Evolutionary conservation across 2,797 vertebrate genomes (phyloP), one percentile per base, ranked within the genome.

Genomic region (Yasuhikotakia modesta): DNA sequence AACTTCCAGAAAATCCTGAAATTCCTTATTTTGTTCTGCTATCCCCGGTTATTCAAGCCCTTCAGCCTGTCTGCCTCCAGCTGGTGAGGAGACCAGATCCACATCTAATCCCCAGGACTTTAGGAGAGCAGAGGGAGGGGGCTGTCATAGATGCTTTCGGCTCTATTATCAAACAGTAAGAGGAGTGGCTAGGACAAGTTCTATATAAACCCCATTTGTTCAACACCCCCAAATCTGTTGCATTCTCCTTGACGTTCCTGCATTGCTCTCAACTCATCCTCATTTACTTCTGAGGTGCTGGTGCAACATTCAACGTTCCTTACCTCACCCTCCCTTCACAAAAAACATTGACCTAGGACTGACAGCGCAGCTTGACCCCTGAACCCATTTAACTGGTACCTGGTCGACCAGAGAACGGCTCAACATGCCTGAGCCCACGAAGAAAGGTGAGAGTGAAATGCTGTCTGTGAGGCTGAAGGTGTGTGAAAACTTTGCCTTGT

Each of bases 341-440:
- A 69, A 27, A 46, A 7, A 80, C 46, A n/a, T 21, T 70, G 76
- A 61, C 22, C 55, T 13, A 63, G 68, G 68, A 66, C 67, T 73
- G 65, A 61, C 19, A 35, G 79, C 87, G 82, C 73, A 87, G 79
- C 77, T 85, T 82, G 75, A 79, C 55, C 67, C 82, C 63, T 60
- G 85, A 76, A 50, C 53, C 63, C 71, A 73, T 52, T 8, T 73
- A 79, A 71, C 83, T 85, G 71, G 57, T 86, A 88, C 84, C 86
- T 79, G 82, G 86, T 91, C 79, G 86, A 88, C 89, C 91, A 87
- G 90, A 89, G 87, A 87, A 72, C 81, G 90, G 90, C 90, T 92
- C 90, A 94, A 89, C 93, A 99, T 99, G 98, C 98, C 97, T 87
- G 98, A 99, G 93, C 97, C 97, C 88, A 95, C 95, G 82, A 96